These are phyloP conservation scores for Tortricodes alternella DNA, from an alignment of 2,888 invertebrate species.

Conservation along the genomic window DNA sequence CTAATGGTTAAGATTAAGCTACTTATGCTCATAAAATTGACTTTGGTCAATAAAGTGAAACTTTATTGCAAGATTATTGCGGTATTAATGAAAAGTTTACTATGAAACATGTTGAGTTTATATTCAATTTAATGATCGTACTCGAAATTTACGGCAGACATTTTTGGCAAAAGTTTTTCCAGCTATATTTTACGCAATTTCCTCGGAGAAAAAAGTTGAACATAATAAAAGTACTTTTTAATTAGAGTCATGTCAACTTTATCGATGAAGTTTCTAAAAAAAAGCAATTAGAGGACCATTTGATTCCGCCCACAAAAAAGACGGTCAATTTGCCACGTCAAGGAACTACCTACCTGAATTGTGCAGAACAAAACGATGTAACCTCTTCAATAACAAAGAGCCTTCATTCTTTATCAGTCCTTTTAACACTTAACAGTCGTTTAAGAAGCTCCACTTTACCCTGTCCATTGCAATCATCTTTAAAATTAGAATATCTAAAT, in stretches of 20 bases:
- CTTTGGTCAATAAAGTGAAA: constrained; percentile 41
- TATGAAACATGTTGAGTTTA: constrained; percentile 13
- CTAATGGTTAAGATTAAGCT: constrained; percentile 46
- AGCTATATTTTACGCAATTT: background rate
- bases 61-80: constrained; percentile 31
- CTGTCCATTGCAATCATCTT: constrained; percentile 11
- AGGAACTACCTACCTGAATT: constrained; percentile 25
- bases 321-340: constrained; percentile 14
- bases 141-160: background rate
- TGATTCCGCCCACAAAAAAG: constrained; percentile 17
- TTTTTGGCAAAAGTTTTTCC: background rate
- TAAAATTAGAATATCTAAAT: constrained; percentile 20
- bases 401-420: constrained; percentile 21
- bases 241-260: background rate
- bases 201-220: background rate
- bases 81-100: constrained; percentile 27
- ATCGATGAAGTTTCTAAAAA: background rate
- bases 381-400: constrained; percentile 16
- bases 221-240: background rate
- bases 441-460: constrained; percentile 9
- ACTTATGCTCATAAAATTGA: constrained; percentile 35
- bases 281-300: constrained; percentile 1
- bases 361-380: background rate
- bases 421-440: constrained; percentile 24
- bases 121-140: constrained; percentile 12